These are phyloP conservation scores for Phasianus colchicus DNA, from an alignment of 2,113 vertebrate species.

Conservation along the genomic window DNA sequence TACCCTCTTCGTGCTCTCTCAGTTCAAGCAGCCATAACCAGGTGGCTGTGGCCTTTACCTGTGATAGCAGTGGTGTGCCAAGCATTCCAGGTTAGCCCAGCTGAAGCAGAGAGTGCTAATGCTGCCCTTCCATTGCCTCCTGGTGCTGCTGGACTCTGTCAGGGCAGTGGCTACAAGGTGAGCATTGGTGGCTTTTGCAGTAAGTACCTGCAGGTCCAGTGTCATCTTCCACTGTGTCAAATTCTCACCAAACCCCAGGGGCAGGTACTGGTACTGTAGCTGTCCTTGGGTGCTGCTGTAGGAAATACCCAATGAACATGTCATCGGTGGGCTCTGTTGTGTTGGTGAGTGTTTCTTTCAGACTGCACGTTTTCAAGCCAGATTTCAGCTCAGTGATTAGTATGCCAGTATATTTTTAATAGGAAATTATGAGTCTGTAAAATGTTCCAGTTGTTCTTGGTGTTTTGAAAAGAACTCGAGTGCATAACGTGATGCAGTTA, in stretches of 20 bases:
- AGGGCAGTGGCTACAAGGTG: not conserved
- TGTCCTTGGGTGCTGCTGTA: not conserved
- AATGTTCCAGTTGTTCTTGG: conserved; percentile 58
- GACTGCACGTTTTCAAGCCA: conserved; percentile 23
- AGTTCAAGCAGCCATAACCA: not conserved
- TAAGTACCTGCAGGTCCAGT: accelerated
- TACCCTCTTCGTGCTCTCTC: not conserved
- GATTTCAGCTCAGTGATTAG: conserved; percentile 56
- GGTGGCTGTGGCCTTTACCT: not conserved
- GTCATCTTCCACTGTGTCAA: accelerated
- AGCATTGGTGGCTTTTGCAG: not conserved
- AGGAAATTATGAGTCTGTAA: conserved; percentile 52
- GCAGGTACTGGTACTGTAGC: not conserved
- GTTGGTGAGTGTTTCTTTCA: conserved; percentile 31
- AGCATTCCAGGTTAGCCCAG: not conserved
- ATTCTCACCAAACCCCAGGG: accelerated
- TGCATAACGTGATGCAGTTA: conserved; percentile 70
- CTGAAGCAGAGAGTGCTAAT: accelerated
- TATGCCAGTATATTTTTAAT: conserved; percentile 27
- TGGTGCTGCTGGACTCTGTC: not conserved
- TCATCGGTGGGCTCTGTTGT: conserved; percentile 13
- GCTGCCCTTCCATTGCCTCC: not conserved
- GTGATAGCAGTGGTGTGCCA: accelerated
- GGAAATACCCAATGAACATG: not conserved
- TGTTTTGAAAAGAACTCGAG: conserved; percentile 49